phyloP scores from a whole-genome alignment of 2,888 invertebrate genomes.

The Carpatolechia fugitivella region DNA sequence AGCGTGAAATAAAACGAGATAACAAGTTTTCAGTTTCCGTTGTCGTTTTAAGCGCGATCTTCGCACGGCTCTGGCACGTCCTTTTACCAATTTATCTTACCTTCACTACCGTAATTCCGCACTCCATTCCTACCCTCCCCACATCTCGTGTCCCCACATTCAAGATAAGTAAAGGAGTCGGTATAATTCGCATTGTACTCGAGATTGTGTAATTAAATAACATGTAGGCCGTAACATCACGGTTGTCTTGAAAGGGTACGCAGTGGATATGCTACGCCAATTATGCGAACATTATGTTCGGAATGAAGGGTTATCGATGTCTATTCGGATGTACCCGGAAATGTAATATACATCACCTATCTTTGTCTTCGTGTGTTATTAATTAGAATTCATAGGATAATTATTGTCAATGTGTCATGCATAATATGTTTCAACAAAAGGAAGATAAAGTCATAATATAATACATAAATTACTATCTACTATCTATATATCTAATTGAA shows the following conservation, averaged over 20 bases:
- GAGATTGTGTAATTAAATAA: slow-evolving; percentile 79
- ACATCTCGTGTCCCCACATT: slow-evolving; percentile 37
- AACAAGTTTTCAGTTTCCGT: background rate
- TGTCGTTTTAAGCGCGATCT: background rate
- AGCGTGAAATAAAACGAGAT: background rate
- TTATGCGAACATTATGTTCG: slow-evolving; percentile 76
- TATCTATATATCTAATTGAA: no score
- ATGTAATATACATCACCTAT: slow-evolving; percentile 16
- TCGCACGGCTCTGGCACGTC: background rate
- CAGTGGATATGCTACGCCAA: slow-evolving; percentile 77
- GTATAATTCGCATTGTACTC: slow-evolving; percentile 72
- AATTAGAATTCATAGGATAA: background rate
- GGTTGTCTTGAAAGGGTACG: slow-evolving; percentile 75
- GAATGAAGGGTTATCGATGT: slow-evolving; percentile 74
- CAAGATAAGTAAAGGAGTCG: slow-evolving; percentile 55
- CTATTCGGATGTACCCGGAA: slow-evolving; percentile 30
- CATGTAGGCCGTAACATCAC: slow-evolving; percentile 74
- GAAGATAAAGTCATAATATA: background rate
- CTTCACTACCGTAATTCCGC: background rate
- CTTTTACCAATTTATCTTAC: slow-evolving; percentile 17
- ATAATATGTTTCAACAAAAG: background rate
- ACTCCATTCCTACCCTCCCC: slow-evolving; percentile 34
- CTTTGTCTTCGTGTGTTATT: background rate
- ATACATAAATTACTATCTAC: no score
- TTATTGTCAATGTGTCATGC: background rate